These are phyloP conservation scores for Lasioglossum lativentre DNA, from an alignment of 2,888 invertebrate genomes.

Conservation along the genomic window DNA sequence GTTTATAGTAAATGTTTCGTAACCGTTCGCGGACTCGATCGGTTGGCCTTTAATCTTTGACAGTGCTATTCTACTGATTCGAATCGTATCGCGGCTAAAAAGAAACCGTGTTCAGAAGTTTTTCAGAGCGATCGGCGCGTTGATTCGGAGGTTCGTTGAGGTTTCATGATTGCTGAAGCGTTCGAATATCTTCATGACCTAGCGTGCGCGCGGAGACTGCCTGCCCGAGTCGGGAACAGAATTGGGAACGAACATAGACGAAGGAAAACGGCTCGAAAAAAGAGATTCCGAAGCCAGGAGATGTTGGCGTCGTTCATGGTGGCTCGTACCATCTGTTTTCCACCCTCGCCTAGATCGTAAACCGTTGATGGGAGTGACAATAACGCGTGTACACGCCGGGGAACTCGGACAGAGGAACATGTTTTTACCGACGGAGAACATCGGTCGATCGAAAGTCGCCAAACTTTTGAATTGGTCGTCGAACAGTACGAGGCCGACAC, in stretches of 20 bases:
- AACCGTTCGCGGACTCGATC: neutral
- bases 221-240: neutral
- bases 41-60: slow-evolving; percentile 1
- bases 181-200: slow-evolving; percentile 17
- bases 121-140: too few relatives aligned
- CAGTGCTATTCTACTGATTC: neutral
- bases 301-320: slow-evolving; percentile 10
- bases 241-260: slow-evolving; percentile 4
- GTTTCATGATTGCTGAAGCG: neutral
- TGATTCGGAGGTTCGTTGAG: neutral
- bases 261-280: neutral
- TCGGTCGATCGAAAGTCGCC: slow-evolving; percentile 40
- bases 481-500: slow-evolving; percentile 63
- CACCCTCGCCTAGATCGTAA: slow-evolving; percentile 23
- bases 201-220: neutral
- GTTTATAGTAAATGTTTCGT: slow-evolving; percentile 15
- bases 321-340: slow-evolving; percentile 14
- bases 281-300: slow-evolving; percentile 8
- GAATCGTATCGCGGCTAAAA: neutral
- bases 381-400: slow-evolving; percentile 16
- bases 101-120: neutral
- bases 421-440: slow-evolving; percentile 30
- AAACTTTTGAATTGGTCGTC: slow-evolving; percentile 54
- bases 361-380: slow-evolving; percentile 20
- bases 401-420: slow-evolving; percentile 3